A percentile compares a stretch with the other conserved stretches of the same genome.
Evolutionary conservation across 2,797 vertebrate genomes (phyloP).

Genomic region (Microchirus variegatus): DNA sequence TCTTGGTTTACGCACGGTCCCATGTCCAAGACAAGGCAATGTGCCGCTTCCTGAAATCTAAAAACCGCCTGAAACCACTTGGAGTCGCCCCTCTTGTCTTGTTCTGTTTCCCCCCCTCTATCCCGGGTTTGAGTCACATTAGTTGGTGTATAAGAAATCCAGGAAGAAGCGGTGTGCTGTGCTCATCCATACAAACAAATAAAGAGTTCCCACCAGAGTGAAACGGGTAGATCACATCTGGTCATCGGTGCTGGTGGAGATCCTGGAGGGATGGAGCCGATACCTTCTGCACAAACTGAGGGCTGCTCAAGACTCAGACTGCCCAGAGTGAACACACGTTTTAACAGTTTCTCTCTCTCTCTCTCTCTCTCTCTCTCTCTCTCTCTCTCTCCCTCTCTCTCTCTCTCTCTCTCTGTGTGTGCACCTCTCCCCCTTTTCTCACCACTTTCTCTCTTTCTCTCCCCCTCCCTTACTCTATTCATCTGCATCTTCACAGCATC

Average conservation of each 20-base stretch:
- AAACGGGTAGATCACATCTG: slow-evolving; percentile 47
- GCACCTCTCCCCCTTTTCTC: slow-evolving; percentile 32
- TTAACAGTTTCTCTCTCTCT: slow-evolving; percentile 65
- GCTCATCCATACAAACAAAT: slow-evolving; percentile 58
- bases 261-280: slow-evolving; percentile 66
- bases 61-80: slow-evolving; percentile 42
- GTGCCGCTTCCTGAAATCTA: slow-evolving; percentile 54
- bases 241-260: slow-evolving; percentile 56
- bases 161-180: slow-evolving; percentile 46
- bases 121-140: slow-evolving; percentile 68
- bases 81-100: slow-evolving; percentile 36
- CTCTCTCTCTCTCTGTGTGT: slow-evolving; percentile 22
- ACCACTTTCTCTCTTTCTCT: slow-evolving; percentile 7
- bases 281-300: slow-evolving; percentile 65
- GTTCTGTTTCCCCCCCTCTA: slow-evolving; percentile 18
- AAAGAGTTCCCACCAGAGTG: slow-evolving; percentile 61
- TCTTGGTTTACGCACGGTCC: slow-evolving; percentile 72
- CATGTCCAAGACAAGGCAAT: slow-evolving; percentile 74
- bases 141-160: slow-evolving; percentile 74
- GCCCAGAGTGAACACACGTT: slow-evolving; percentile 71
- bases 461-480: slow-evolving; percentile 27
- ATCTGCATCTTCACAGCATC: slow-evolving; percentile 33
- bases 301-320: slow-evolving; percentile 63
- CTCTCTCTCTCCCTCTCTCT: slow-evolving; percentile 22
- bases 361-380: slow-evolving; percentile 43